These are phyloP conservation scores for Drosophila trichaetosa DNA, from an alignment of 2,888 invertebrate genomes.

Conservation along the genomic window DNA sequence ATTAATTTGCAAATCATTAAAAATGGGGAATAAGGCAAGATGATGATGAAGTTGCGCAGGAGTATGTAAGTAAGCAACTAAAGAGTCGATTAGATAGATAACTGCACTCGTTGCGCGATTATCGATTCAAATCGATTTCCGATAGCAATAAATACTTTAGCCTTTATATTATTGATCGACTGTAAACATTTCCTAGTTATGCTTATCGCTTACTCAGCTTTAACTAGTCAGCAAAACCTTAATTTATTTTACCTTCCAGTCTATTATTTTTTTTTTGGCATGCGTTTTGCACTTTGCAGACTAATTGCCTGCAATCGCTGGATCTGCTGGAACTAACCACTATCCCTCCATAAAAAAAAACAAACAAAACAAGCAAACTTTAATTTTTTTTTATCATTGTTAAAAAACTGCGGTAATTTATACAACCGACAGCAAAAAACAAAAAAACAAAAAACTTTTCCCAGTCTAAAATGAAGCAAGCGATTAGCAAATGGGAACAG, in stretches of 20 bases:
- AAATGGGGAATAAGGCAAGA: background rate
- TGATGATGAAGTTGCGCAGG: background rate
- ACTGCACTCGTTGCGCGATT: background rate
- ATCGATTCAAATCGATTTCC: background rate
- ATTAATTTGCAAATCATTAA: background rate
- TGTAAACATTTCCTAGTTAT: no score
- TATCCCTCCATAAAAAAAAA: slow-evolving; percentile 4
- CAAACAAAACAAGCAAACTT: slow-evolving; percentile 60
- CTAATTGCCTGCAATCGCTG: slow-evolving; percentile 66
- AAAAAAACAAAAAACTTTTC: slow-evolving; percentile 48
- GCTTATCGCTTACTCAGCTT: background rate
- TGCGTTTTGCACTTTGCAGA: slow-evolving; percentile 58
- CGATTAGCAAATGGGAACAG: slow-evolving; percentile 41
- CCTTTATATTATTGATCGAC: background rate
- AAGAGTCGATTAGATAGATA: background rate
- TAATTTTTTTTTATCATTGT: slow-evolving; percentile 78
- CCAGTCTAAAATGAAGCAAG: slow-evolving; percentile 56
- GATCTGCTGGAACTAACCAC: slow-evolving; percentile 8
- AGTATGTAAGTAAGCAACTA: background rate
- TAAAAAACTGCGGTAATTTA: slow-evolving; percentile 80
- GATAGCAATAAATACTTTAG: background rate
- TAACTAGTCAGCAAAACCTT: slow-evolving; percentile 9
- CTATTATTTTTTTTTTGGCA: slow-evolving; percentile 5
- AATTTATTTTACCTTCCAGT: slow-evolving; percentile 5
- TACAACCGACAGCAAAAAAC: slow-evolving; percentile 62